phyloP scores from a whole-genome alignment of 2,888 invertebrate genomes.

The Eupithecia tripunctaria region DNA sequence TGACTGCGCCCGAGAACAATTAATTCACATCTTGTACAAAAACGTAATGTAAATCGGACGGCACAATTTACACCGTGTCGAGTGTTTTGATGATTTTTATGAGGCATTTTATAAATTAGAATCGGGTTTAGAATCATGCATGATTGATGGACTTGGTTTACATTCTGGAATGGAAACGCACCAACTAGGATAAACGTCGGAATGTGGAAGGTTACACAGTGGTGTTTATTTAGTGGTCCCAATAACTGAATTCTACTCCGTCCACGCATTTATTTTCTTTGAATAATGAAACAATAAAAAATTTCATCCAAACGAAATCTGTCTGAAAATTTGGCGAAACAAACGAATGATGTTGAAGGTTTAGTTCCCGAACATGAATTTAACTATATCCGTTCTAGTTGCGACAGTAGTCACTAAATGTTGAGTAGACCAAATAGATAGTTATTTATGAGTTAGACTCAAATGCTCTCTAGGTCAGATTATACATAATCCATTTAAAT shows the following conservation, averaged over 20 bases:
- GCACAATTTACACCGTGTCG: neutral
- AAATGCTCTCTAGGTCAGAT: neutral
- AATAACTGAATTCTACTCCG: no score
- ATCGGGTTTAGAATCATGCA: neutral
- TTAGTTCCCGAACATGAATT: neutral
- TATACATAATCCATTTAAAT: neutral
- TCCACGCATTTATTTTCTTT: no score
- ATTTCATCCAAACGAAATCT: no score
- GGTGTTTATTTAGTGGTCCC: no score
- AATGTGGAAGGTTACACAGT: neutral
- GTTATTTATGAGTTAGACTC: neutral
- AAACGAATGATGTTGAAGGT: neutral
- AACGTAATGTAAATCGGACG: conserved; percentile 9
- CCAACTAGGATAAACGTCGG: neutral
- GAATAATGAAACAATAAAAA: no score
- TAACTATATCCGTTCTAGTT: no score
- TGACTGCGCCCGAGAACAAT: conserved; percentile 27
- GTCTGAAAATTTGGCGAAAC: no score
- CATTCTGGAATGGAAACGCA: neutral
- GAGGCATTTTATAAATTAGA: neutral
- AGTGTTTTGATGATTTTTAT: neutral
- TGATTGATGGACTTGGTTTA: neutral
- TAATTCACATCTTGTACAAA: conserved; percentile 7
- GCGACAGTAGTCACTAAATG: neutral
- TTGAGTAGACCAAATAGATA: neutral